Conservation (phyloP, 2,797 vertebrate species). For the Leptatherina wallacei region DNA sequence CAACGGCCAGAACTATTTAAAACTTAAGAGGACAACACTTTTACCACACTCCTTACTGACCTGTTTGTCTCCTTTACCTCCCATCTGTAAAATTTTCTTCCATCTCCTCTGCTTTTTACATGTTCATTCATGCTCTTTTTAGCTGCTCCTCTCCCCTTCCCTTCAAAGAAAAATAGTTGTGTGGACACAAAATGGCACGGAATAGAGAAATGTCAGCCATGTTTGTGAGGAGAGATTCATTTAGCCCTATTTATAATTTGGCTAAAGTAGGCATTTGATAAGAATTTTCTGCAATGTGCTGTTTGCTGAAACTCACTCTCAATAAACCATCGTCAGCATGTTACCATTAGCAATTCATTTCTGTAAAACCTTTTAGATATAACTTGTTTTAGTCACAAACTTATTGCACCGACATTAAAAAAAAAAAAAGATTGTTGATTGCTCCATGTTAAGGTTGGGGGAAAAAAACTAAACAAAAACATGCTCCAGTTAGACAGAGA, state of each 20-base stretch:
- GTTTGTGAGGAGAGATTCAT: not conserved
- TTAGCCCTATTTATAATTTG: not conserved
- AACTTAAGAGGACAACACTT: conserved; percentile 4
- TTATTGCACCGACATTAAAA: conserved; percentile 16
- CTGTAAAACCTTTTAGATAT: not conserved
- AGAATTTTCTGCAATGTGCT: not conserved
- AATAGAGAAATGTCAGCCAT: not conserved
- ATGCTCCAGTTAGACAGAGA: conserved; percentile 52
- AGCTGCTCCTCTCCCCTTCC: not conserved
- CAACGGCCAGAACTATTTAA: not conserved
- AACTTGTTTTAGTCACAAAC: not conserved
- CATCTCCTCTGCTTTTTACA: not conserved
- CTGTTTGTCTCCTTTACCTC: not conserved
- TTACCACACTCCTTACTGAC: conserved; percentile 2
- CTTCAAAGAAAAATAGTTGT: not conserved
- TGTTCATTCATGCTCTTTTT: conserved; percentile 3
- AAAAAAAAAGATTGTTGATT: conserved; percentile 35
- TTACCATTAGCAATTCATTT: conserved; percentile 1
- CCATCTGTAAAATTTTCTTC: not conserved
- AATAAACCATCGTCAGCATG: conserved; percentile 1
- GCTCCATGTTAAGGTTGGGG: conserved; percentile 48
- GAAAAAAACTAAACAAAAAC: conserved; percentile 13
- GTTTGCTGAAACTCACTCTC: conserved; percentile 4
- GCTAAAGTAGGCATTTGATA: conserved; percentile 3
- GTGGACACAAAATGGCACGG: not conserved